These are phyloP conservation scores for Rhopalosiphum nymphaeae DNA, from an alignment of 2,888 invertebrate genomes.

Conservation along the genomic window DNA sequence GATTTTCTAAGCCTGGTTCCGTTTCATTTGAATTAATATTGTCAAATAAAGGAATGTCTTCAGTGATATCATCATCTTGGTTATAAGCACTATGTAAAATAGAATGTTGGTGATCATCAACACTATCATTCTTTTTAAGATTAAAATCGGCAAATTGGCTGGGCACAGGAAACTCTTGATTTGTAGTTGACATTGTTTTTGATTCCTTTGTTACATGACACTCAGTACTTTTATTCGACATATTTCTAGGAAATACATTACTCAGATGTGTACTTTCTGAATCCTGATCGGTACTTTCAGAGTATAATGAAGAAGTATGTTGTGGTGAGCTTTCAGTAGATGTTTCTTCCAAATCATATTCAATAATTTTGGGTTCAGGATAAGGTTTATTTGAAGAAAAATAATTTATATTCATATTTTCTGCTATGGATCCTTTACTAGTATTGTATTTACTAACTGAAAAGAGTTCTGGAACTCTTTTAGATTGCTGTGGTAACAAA, in stretches of 20 bases:
- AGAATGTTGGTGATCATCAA: slow-evolving; percentile 52
- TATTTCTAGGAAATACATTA: slow-evolving; percentile 20
- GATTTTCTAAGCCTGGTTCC: slow-evolving; percentile 22
- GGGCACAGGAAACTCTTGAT: slow-evolving; percentile 55
- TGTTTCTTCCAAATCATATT: slow-evolving; percentile 59
- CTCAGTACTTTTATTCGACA: slow-evolving; percentile 16
- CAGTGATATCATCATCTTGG: slow-evolving; percentile 46
- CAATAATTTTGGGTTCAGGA: slow-evolving; percentile 63
- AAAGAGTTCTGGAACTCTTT: slow-evolving; percentile 38
- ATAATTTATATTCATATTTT: slow-evolving; percentile 57
- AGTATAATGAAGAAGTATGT: slow-evolving; percentile 62
- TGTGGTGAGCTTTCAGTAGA: slow-evolving; percentile 62
- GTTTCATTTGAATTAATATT: slow-evolving; percentile 22
- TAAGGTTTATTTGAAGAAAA: slow-evolving; percentile 58
- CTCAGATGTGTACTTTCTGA: slow-evolving; percentile 51
- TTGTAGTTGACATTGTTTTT: slow-evolving; percentile 33
- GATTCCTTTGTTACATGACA: slow-evolving; percentile 54
- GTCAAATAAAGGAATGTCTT: slow-evolving; percentile 49
- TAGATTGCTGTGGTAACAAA: slow-evolving; percentile 55
- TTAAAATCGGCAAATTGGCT: slow-evolving; percentile 62
- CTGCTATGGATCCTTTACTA: slow-evolving; percentile 47
- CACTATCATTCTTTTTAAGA: slow-evolving; percentile 17
- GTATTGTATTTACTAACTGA: slow-evolving; percentile 19
- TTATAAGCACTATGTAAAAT: slow-evolving; percentile 57
- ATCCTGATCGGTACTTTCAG: slow-evolving; percentile 61